These are phyloP conservation scores for Microtus richardsoni DNA, from an alignment of 2,113 vertebrate genomes.

Conservation along the genomic window DNA sequence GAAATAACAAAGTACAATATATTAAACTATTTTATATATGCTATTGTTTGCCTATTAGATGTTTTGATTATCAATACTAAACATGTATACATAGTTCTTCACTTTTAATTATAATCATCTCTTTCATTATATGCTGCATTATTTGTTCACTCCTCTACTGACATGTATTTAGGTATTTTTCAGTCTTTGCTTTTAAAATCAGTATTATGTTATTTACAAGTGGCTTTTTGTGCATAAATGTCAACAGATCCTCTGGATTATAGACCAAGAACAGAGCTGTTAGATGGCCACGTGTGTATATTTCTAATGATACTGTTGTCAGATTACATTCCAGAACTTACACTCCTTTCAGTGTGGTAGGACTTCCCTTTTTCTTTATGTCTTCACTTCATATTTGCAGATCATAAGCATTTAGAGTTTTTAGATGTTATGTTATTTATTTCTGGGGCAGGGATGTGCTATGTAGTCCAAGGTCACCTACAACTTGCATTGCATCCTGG, in stretches of 20 bases:
- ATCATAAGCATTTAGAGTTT: background rate
- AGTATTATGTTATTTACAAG: background rate
- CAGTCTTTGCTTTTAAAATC: background rate
- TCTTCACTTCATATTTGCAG: background rate
- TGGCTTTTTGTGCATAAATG: background rate
- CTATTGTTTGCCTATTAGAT: constrained; percentile 6
- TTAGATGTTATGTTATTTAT: background rate
- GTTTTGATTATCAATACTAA: background rate
- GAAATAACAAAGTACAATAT: background rate
- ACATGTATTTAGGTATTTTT: background rate
- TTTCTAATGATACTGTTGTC: background rate
- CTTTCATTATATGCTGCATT: background rate
- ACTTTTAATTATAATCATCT: background rate
- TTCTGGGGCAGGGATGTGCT: background rate
- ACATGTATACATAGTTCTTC: background rate
- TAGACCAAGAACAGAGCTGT: background rate
- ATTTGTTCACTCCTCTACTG: background rate
- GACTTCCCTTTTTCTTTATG: background rate
- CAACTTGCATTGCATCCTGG: background rate
- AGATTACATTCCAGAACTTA: background rate
- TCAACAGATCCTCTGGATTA: background rate
- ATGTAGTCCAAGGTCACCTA: background rate
- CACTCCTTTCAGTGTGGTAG: background rate
- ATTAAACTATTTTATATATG: background rate
- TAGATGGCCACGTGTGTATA: background rate